Percentiles rank a stretch among this genome's conserved stretches.
Conservation (phyloP, 2,888 invertebrate species). For the Boloria selene region DNA sequence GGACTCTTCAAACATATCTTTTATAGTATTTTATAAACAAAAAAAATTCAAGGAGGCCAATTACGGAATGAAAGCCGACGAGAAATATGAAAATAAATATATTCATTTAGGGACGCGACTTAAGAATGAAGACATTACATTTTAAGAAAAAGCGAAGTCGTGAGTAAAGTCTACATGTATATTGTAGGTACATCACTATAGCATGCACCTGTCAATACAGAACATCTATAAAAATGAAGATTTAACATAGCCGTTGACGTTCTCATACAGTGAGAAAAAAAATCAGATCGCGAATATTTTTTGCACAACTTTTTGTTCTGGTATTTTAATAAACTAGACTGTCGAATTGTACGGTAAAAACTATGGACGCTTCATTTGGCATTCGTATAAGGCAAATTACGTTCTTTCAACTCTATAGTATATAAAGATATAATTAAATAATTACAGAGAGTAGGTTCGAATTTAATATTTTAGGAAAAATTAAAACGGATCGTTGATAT, state of each 20-base stretch:
- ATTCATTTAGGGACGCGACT: no score
- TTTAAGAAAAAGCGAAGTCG: no score
- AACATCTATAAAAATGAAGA: conserved; percentile 29
- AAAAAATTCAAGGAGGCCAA: no score
- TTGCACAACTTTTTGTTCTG: conserved; percentile 3
- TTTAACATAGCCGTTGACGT: conserved; percentile 16
- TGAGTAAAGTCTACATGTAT: conserved; percentile 3
- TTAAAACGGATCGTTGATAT: no score
- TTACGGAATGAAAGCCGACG: no score
- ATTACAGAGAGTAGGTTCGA: neutral
- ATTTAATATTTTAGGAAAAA: no score
- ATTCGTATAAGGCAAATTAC: neutral
- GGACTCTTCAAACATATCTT: no score
- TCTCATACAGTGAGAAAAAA: conserved; percentile 1
- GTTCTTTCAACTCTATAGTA: neutral
- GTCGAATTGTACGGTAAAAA: neutral
- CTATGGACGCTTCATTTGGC: neutral
- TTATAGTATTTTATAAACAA: no score
- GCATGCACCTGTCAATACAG: conserved; percentile 5
- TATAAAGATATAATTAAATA: neutral
- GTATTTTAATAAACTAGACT: neutral
- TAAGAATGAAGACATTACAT: no score
- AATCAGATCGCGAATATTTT: neutral
- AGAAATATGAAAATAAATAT: no score
- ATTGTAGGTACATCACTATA: conserved; percentile 2